Percentiles rank a stretch among this genome's conserved stretches.
These are phyloP conservation scores for Salvelinus sp. DNA, from an alignment of 2,113 vertebrate genomes.

Conservation along the genomic window DNA sequence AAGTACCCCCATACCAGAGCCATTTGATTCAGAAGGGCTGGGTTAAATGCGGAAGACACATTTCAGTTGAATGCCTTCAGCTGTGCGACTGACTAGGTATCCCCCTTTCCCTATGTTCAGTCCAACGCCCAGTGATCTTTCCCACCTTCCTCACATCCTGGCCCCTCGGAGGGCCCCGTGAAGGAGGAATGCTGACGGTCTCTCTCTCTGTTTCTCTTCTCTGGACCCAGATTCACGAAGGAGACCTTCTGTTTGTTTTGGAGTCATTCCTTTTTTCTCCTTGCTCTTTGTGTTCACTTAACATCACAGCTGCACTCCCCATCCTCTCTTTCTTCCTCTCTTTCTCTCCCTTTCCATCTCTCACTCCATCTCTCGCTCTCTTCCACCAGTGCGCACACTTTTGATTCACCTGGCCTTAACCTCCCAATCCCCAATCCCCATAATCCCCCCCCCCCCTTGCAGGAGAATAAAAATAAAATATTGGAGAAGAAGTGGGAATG, in stretches of 20 bases:
- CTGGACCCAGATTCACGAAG: not conserved
- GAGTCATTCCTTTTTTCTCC: conserved; percentile 3
- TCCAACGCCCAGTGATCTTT: conserved; percentile 41
- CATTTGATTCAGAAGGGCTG: too few species aligned
- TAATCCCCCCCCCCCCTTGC: not conserved
- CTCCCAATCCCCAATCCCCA: not conserved
- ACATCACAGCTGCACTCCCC: conserved; percentile 41
- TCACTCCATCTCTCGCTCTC: not conserved
- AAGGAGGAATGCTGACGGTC: conserved; percentile 56
- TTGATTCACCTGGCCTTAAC: not conserved
- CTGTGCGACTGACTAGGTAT: too few species aligned
- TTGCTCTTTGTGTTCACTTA: conserved; percentile 39
- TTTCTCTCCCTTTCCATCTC: not conserved
- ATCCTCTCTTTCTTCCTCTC: conserved; percentile 15
- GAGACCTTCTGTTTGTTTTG: conserved; percentile 46
- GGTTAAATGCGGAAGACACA: too few species aligned
- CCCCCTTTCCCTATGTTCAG: conserved; percentile 24
- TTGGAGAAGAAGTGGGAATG: not conserved
- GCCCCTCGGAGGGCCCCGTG: conserved; percentile 51
- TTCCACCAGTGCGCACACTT: not conserved
- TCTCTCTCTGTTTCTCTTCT: conserved; percentile 31
- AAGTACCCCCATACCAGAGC: conserved; percentile 16
- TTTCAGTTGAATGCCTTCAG: too few species aligned
- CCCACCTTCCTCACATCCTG: conserved; percentile 52
- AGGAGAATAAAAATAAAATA: conserved; percentile 5